Evolutionary conservation across 2,888 invertebrate genomes (phyloP), one percentile per base, ranked within the genome.

Genomic region (Caenorhabditis sp.): DNA sequence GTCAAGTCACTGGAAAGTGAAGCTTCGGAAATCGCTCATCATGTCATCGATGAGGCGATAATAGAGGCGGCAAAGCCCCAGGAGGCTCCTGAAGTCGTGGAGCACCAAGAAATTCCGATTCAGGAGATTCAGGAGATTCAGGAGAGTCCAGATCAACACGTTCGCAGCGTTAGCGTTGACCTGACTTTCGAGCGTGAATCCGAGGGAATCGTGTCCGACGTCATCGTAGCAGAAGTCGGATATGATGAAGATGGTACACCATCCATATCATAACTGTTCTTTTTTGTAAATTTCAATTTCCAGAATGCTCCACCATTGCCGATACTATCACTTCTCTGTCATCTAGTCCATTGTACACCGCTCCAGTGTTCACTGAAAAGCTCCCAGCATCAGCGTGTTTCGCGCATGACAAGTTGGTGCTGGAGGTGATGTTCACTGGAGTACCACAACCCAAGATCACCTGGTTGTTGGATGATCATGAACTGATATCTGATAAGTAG

Each of bases 281-380:
- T 20, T 24, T 3, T 5, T 2, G 18, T 67, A 26, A n/a, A 44
- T 32, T 4, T 4, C 32, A 56, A 20, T 26, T 78, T 88, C 61
- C 68, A 88, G 88, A 88, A 80, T 85, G 85, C 15, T 88, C 88
- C 0, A 88, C 88, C 0, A 79, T 87, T n/a, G 87, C 87, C 22
- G 88, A 87, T 40, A 88, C 87, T 5, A 79, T 85, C 35, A 87
- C 88, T 13, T 85, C 86, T 8, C 61, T 86, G 15, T 85, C 87
- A 15, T 84, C 83, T 13, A 87, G 86, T 58, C 84, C 80, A 18
- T 65, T 85, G 20, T 87, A 88, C 78, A 85, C 85, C n/a, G 64
- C 80, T 15, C 89, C 89, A 18, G 83, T 83, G 20, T 89, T 89
- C 70, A 80, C 78, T 2, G 61, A 35, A 4, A 65, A 32, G 44